phyloP scores from a whole-genome alignment of 2,888 invertebrate species.

The Drosophila nr. perissopoda region DNA sequence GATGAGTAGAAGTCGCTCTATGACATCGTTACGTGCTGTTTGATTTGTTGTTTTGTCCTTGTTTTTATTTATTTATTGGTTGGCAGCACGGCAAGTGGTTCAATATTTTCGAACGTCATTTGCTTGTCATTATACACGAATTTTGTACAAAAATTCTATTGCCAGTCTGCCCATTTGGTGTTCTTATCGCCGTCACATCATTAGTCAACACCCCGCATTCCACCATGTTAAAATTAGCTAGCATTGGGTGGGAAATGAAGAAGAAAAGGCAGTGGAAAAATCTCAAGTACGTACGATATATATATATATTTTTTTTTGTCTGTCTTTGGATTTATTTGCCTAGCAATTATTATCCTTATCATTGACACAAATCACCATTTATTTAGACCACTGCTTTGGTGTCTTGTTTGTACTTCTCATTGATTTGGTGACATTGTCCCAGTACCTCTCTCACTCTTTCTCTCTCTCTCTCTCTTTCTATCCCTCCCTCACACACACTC shows the following conservation, averaged over 20 bases:
- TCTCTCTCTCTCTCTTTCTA: background rate
- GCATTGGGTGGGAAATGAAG: conserved; percentile 13
- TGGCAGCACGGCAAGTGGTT: conserved; percentile 67
- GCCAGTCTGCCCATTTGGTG: conserved; percentile 60
- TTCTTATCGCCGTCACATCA: conserved; percentile 67
- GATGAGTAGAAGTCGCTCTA: conserved; percentile 1
- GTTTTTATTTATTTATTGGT: conserved; percentile 60
- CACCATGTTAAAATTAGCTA: conserved; percentile 7
- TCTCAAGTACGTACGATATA: conserved; percentile 34
- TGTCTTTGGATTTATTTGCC: conserved; percentile 67
- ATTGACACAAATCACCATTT: conserved; percentile 81
- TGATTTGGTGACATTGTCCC: conserved; percentile 77
- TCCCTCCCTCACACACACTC: background rate
- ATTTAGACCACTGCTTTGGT: conserved; percentile 76
- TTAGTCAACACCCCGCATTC: conserved; percentile 53
- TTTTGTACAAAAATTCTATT: conserved; percentile 38
- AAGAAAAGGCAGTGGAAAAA: conserved; percentile 13
- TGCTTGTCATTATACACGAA: conserved; percentile 63
- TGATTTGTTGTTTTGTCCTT: conserved; percentile 43
- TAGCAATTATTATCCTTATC: conserved; percentile 81
- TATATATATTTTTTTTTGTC: conserved; percentile 33
- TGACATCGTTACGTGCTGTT: conserved; percentile 45
- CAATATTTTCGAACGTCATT: conserved; percentile 74
- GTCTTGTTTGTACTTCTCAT: conserved; percentile 63
- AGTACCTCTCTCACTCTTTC: background rate